These are phyloP conservation scores for Trachymyrmex septentrionalis DNA, from an alignment of 1,140 invertebrate genomes.

Conservation along the genomic window DNA sequence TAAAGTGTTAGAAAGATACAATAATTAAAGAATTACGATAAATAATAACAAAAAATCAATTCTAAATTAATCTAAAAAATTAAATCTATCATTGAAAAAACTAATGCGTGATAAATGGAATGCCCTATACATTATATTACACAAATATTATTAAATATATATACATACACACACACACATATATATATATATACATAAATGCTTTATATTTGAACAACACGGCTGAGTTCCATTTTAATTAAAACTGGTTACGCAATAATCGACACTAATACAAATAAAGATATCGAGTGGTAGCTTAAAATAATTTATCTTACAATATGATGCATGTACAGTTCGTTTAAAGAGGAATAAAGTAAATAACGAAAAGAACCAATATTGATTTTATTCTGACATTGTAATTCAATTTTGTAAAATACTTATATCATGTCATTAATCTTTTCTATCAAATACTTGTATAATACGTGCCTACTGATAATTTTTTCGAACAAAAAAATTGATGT, in stretches of 20 bases:
- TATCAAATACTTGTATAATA: background rate
- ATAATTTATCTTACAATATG: background rate
- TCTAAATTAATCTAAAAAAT: background rate
- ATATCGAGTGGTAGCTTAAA: background rate
- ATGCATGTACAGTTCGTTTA: background rate
- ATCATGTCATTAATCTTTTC: slow-evolving; percentile 15
- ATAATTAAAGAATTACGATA: background rate
- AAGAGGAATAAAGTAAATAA: background rate
- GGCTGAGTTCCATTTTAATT: background rate
- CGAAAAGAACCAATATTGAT: background rate
- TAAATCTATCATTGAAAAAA: background rate
- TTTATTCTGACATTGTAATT: background rate
- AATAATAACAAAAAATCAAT: background rate
- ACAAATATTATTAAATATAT: slow-evolving; percentile 20
- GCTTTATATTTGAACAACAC: background rate
- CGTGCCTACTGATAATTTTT: slow-evolving; percentile 9
- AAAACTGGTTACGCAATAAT: slow-evolving; percentile 9
- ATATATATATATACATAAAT: background rate
- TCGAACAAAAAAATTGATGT: background rate
- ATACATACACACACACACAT: background rate
- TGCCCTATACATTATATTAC: background rate
- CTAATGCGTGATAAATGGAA: background rate
- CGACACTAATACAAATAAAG: background rate
- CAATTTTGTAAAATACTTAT: background rate
- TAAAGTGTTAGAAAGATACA: background rate